Evolutionary conservation across 1,140 invertebrate species (phyloP).

Genomic region (Scaptomyza montana): DNA sequence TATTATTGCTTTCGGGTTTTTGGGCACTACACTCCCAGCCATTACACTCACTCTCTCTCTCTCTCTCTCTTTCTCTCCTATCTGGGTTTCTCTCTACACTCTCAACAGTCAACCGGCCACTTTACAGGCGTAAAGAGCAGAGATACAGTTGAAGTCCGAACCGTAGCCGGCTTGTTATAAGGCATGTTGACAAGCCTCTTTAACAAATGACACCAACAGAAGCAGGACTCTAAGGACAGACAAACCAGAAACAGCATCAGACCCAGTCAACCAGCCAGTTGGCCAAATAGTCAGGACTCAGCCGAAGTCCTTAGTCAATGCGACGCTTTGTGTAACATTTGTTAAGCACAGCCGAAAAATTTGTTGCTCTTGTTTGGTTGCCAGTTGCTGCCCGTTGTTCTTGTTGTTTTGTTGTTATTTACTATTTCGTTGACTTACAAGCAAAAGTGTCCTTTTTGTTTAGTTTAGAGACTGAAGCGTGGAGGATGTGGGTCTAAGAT

Average conservation of each 20-base stretch:
- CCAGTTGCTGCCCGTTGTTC: constrained; percentile 39
- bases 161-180: constrained; percentile 78
- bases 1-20: constrained; percentile 73
- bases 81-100: background rate
- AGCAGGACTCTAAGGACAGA: constrained; percentile 42
- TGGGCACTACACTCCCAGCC: background rate
- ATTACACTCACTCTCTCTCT: too few relatives aligned
- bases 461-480: background rate
- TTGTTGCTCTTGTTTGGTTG: constrained; percentile 58
- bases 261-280: constrained; percentile 43
- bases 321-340: constrained; percentile 70
- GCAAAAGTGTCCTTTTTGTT: constrained; percentile 55
- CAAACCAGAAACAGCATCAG: constrained; percentile 14
- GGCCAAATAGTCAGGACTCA: constrained; percentile 65
- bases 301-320: constrained; percentile 31
- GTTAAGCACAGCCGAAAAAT: constrained; percentile 72
- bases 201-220: constrained; percentile 82
- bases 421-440: constrained; percentile 65
- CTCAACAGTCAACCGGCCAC: constrained; percentile 31
- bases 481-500: constrained; percentile 9
- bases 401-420: constrained; percentile 70
- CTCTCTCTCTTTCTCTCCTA: too few relatives aligned
- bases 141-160: constrained; percentile 43
- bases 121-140: constrained; percentile 32
- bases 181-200: constrained; percentile 83